Percentiles rank a stretch among this genome's conserved stretches.
Evolutionary conservation across 2,797 vertebrate species (phyloP).

Genomic region (Anabacerthia variegaticeps): DNA sequence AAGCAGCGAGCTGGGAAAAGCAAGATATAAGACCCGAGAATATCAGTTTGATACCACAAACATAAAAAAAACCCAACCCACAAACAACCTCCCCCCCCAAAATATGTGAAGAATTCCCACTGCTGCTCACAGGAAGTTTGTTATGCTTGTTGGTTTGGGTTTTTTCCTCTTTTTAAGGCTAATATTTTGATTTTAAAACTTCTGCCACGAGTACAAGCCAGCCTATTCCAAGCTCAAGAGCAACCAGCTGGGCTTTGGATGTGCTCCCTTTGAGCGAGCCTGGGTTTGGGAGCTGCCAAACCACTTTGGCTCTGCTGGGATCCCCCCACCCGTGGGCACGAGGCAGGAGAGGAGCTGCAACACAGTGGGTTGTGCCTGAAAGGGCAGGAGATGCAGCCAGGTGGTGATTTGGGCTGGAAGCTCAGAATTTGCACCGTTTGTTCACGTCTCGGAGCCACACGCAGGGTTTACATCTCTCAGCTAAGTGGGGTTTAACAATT

Average conservation of each 20-base stretch:
- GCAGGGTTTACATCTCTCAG: background rate
- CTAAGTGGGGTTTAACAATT: background rate
- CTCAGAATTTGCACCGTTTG: background rate
- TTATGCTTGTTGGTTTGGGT: background rate
- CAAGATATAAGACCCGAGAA: background rate
- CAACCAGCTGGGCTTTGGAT: background rate
- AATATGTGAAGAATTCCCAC: background rate
- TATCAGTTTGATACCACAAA: background rate
- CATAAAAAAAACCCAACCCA: background rate
- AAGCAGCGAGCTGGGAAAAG: background rate
- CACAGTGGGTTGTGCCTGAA: rapidly evolving
- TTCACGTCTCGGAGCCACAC: background rate
- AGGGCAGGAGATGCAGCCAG: background rate
- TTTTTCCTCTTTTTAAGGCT: background rate
- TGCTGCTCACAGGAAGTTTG: background rate
- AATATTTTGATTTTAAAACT: background rate
- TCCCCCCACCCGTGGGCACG: rapidly evolving
- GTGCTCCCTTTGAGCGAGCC: background rate
- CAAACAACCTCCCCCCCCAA: background rate
- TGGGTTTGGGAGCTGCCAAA: background rate
- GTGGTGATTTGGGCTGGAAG: background rate
- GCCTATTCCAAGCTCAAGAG: background rate
- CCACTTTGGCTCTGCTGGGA: background rate
- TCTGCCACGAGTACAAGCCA: background rate
- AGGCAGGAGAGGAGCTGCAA: background rate